A percentile compares a stretch with the other conserved stretches of the same genome.
Conservation (phyloP, 2,888 invertebrate species). For the Spodoptera littoralis region DNA sequence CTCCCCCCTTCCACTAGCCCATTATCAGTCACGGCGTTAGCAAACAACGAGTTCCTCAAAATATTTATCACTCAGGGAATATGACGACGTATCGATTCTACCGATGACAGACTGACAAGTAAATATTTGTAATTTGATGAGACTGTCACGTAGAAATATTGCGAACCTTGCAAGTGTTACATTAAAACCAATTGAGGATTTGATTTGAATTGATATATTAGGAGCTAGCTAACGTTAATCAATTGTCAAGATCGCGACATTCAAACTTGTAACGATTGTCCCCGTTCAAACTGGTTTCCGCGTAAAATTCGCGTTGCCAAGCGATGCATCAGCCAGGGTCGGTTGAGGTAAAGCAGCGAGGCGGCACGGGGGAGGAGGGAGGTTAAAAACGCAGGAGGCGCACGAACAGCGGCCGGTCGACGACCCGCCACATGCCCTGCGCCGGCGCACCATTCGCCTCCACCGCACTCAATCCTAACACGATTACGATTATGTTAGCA, state of each 20-base stretch:
- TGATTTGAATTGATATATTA: too few species aligned
- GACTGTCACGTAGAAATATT: not conserved
- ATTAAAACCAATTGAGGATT: too few species aligned
- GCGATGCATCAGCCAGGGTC: conserved; percentile 86
- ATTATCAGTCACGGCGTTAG: conserved; percentile 72
- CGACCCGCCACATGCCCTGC: conserved; percentile 86
- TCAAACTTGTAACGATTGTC: conserved; percentile 75
- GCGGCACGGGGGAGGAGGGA: conserved; percentile 71
- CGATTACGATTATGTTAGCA: conserved; percentile 77
- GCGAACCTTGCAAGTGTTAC: conserved; percentile 14
- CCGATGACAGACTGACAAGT: conserved; percentile 27
- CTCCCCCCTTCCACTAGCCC: conserved; percentile 49
- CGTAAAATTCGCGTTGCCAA: conserved; percentile 86
- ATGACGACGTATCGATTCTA: conserved; percentile 26
- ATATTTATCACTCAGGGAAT: conserved; percentile 54
- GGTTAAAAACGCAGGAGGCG: conserved; percentile 85
- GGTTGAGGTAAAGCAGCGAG: conserved; percentile 77
- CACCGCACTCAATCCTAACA: conserved; percentile 77
- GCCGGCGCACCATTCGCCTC: conserved; percentile 82
- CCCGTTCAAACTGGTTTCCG: conserved; percentile 84
- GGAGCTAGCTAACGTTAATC: conserved; percentile 53
- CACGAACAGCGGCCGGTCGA: conserved; percentile 85
- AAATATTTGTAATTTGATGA: conserved; percentile 32
- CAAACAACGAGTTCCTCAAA: conserved; percentile 67
- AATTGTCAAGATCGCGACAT: conserved; percentile 65